Base-by-base conservation (phyloP, 2,888 invertebrate genomes). In the Nysson spinosus region DNA sequence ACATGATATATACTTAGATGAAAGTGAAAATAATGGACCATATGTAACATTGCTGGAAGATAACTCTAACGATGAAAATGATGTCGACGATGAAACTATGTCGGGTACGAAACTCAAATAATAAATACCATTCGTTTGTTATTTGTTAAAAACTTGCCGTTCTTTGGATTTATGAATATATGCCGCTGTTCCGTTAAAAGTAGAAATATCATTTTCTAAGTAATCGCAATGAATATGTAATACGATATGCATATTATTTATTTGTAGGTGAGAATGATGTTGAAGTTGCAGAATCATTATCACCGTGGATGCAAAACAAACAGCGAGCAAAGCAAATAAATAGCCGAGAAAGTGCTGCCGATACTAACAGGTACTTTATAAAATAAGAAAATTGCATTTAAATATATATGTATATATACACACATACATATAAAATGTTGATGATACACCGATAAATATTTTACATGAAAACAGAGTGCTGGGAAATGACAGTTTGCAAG, bases 11-110 rank as follows among this genome's bases (percentile, higher is more conserved):
- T 90, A 90, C 66, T 88, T 91, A 40, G 91, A 91, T 66, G 92
- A 92, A 34, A 87, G 88, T 58, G 89, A 88, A 24, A 86, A 85
- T 19, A 84, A 82, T 16, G 88, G 88, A 57, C 88, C 88, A 55
- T 90, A 89, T 71, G 70, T 88, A 54, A 88, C 89, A 63, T 89
- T 89, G 61, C 88, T 90, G n/a, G 93, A 92, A 70, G 92, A 92
- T 34, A 92, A 91, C 85, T 92, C 92, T 2, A 92, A 92, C 77
- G 95, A 95, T 82, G 96, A 96, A 84, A 96, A 95, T 82, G 95
- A 95, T 81, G 93, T 95, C 0, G 95, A 96, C 83, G 93, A 95
- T 72, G 95, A 95, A 87, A 94, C 94, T 2, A 94, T 95, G 91
- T 93, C 93, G 72, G 94, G 94, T 91, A 89, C 89, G 22, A 17